Percentiles rank a stretch among this genome's conserved stretches.
phyloP scores from a whole-genome alignment of 2,797 vertebrate species.

The Rhynchotus rufescens region DNA sequence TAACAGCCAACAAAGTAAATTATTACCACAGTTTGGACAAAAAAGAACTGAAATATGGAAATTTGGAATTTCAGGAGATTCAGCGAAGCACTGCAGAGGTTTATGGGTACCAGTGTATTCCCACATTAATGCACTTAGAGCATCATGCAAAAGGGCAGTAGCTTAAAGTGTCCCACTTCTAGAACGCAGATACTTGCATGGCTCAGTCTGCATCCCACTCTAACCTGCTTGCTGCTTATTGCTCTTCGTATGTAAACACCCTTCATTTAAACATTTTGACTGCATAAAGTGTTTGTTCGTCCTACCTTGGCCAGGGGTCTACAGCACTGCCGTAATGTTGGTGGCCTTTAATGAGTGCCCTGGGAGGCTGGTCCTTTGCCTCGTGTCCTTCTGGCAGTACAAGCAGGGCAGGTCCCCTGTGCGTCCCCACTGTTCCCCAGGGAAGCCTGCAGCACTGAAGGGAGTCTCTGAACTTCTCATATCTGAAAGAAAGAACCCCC shows the following conservation, averaged over 20 bases:
- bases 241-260: not conserved
- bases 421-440: constrained; percentile 53
- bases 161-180: not conserved
- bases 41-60: not conserved
- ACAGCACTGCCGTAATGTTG: constrained; percentile 67
- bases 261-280: not conserved
- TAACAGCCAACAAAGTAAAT: not conserved
- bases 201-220: not conserved
- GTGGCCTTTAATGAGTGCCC: constrained; percentile 70
- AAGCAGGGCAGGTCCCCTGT: not conserved
- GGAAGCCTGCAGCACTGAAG: constrained; percentile 20
- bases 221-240: not conserved
- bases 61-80: not conserved
- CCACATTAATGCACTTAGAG: not conserved
- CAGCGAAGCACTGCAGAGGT: not conserved
- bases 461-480: constrained; percentile 42
- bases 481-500: constrained; percentile 29
- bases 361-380: constrained; percentile 45
- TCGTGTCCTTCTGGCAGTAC: constrained; percentile 56
- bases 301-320: constrained; percentile 68
- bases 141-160: not conserved
- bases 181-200: not conserved
- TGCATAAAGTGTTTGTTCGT: not conserved
- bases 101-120: not conserved
- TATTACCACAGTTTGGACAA: not conserved